Percentiles rank a stretch among this genome's conserved stretches.
phyloP scores from a whole-genome alignment of 2,797 vertebrate species.

The Oryzias dopingdopingensis region DNA sequence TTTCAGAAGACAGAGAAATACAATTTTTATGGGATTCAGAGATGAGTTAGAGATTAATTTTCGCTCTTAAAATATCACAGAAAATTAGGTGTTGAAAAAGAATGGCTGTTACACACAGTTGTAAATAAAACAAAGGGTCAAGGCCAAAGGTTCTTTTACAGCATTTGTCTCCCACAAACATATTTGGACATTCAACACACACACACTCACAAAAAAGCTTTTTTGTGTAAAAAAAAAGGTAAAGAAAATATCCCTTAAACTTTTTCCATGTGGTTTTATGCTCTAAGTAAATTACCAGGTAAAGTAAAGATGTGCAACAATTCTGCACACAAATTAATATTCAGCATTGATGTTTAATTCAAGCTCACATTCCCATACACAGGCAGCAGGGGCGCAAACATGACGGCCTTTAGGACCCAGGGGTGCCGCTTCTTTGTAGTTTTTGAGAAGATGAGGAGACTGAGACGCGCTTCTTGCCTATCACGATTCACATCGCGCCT shows the following conservation, averaged over 20 bases:
- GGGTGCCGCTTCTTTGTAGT: conserved; percentile 68
- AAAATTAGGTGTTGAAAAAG: neutral
- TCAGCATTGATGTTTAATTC: neutral
- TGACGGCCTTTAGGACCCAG: conserved; percentile 69
- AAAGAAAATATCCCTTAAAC: neutral
- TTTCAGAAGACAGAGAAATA: too few species aligned
- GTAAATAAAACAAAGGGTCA: conserved; percentile 3
- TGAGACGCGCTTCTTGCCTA: conserved; percentile 68
- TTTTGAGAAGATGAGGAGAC: conserved; percentile 60
- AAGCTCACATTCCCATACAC: conserved; percentile 6
- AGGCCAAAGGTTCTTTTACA: neutral
- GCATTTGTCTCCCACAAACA: too few species aligned
- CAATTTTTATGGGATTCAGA: neutral
- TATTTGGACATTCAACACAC: neutral
- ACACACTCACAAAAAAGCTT: neutral
- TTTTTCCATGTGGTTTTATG: neutral
- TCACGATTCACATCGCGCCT: conserved; percentile 74
- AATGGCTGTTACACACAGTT: neutral
- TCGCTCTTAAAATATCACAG: neutral
- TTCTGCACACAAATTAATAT: too few species aligned
- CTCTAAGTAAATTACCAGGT: too few species aligned
- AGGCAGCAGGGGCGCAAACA: conserved; percentile 13
- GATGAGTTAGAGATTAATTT: neutral
- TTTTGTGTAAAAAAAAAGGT: neutral
- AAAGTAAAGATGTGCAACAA: too few species aligned